These are phyloP conservation scores for Ascaphus truei DNA, from an alignment of 2,113 vertebrate genomes.

Conservation along the genomic window DNA sequence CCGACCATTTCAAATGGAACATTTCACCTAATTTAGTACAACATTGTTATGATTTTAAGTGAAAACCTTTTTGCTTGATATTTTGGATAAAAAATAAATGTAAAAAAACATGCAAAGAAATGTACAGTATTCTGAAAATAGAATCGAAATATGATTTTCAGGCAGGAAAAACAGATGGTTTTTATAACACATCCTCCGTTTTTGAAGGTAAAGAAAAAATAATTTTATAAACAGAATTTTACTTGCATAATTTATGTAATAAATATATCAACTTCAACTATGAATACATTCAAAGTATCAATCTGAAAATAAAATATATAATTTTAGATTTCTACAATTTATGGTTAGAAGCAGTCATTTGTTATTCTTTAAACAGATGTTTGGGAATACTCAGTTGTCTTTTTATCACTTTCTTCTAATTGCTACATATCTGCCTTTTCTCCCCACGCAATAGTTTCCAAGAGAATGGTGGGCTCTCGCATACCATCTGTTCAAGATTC, in stretches of 20 bases:
- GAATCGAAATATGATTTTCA: too few relatives aligned
- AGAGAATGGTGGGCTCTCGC: neutral
- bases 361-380: neutral
- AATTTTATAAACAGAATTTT: neutral
- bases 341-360: neutral
- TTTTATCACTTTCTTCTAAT: neutral
- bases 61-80: too few relatives aligned
- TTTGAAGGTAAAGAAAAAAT: too few relatives aligned
- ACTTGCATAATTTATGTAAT: neutral
- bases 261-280: neutral
- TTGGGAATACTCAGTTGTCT: neutral
- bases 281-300: neutral
- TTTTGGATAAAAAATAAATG: too few relatives aligned
- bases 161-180: neutral
- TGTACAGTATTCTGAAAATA: too few relatives aligned
- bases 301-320: too few relatives aligned
- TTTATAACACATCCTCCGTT: neutral
- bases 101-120: too few relatives aligned
- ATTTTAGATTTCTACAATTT: too few relatives aligned
- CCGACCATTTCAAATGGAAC: neutral
- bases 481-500: neutral
- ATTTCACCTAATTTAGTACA: neutral
- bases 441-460: neutral
- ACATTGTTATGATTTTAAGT: too few relatives aligned
- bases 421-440: neutral